Evolutionary conservation across 1,140 invertebrate species (phyloP).

Genomic region (Babylonia areolata): DNA sequence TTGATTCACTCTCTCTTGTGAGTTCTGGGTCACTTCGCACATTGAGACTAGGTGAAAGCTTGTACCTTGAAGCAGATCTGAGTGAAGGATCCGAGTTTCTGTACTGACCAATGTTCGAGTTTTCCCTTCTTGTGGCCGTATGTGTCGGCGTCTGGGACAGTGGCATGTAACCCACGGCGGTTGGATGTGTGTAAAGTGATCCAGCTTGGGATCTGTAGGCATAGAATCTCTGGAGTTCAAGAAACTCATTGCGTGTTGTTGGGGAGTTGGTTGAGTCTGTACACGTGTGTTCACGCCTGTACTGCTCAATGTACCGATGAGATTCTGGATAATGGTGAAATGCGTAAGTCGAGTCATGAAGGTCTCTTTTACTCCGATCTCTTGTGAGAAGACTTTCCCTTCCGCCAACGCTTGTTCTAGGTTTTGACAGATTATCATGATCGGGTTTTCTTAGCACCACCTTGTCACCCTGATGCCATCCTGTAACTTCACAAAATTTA

Average conservation of each 20-base stretch:
- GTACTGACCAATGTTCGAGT: neutral
- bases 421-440: slow-evolving; percentile 45
- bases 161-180: slow-evolving; percentile 5
- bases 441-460: slow-evolving; percentile 49
- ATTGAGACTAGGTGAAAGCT: slow-evolving; percentile 10
- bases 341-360: slow-evolving; percentile 45
- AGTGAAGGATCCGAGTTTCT: neutral
- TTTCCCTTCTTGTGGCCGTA: neutral
- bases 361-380: slow-evolving; percentile 43
- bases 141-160: neutral
- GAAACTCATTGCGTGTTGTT: slow-evolving; percentile 34
- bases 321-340: slow-evolving; percentile 66
- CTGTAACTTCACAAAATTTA: slow-evolving; percentile 52
- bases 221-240: slow-evolving; percentile 33
- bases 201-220: slow-evolving; percentile 14
- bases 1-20: neutral
- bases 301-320: slow-evolving; percentile 68
- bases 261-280: slow-evolving; percentile 33
- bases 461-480: slow-evolving; percentile 59
- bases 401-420: slow-evolving; percentile 25
- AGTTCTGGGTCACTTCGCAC: slow-evolving; percentile 10
- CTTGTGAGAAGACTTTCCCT: neutral
- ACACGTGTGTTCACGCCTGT: slow-evolving; percentile 62
- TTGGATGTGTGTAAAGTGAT: slow-evolving; percentile 11
- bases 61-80: slow-evolving; percentile 16